Evolutionary conservation across 2,113 vertebrate species (phyloP).

Genomic region (Dromas ardeola): DNA sequence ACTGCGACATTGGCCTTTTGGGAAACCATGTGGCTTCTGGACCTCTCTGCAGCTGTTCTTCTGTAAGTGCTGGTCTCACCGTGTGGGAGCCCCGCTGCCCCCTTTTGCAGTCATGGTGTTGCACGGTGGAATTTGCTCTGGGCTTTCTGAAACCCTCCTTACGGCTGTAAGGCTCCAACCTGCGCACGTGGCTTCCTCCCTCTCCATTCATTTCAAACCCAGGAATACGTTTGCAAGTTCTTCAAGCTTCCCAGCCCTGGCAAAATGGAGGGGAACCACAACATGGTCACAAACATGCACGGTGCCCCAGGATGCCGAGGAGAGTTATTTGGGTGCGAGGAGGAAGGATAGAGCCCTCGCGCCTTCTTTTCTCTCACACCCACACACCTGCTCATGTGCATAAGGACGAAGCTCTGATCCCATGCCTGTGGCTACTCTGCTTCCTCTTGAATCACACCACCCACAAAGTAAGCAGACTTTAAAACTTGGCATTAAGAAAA

Average conservation of each 20-base stretch:
- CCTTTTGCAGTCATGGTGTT: background rate
- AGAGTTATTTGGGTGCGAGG: background rate
- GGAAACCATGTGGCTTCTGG: background rate
- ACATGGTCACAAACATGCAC: accelerated
- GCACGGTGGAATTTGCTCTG: background rate
- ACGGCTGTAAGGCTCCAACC: background rate
- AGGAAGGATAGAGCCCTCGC: background rate
- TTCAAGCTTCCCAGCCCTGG: background rate
- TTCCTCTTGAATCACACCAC: slow-evolving; percentile 54
- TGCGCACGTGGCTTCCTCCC: background rate
- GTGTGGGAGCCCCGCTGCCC: accelerated
- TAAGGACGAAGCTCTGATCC: slow-evolving; percentile 30
- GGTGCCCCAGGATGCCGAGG: accelerated
- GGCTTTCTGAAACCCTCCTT: background rate
- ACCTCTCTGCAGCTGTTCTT: background rate
- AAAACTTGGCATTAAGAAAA: slow-evolving; percentile 55
- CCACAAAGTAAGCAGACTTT: slow-evolving; percentile 53
- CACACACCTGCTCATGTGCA: slow-evolving; percentile 2
- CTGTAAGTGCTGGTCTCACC: background rate
- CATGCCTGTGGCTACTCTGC: slow-evolving; percentile 47
- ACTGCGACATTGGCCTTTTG: background rate
- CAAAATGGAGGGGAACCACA: background rate
- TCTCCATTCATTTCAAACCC: background rate
- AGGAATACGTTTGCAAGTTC: background rate
- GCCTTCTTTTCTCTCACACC: slow-evolving; percentile 41